Evolutionary conservation across 1,140 invertebrate genomes (phyloP).

Genomic region (Diabrotica undecimpunctata): DNA sequence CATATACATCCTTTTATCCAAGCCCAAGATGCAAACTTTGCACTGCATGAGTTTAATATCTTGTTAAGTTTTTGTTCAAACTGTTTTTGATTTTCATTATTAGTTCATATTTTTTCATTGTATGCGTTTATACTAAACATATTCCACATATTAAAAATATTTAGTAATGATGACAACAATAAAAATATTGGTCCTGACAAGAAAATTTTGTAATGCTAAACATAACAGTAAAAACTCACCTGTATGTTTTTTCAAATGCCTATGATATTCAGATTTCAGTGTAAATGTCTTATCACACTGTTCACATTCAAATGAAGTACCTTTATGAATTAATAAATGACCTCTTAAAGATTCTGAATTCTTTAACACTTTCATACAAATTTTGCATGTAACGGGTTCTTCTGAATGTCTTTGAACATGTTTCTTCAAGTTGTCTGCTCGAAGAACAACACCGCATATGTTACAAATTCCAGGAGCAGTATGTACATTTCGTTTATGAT

Average conservation of each 20-base stretch:
- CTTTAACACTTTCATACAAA: conserved; percentile 35
- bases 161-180: too few species aligned
- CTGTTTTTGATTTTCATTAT: too few species aligned
- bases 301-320: conserved; percentile 32
- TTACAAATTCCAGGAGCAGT: conserved; percentile 34
- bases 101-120: too few species aligned
- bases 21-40: too few species aligned
- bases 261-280: conserved; percentile 32
- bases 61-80: too few species aligned
- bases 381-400: conserved; percentile 27
- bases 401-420: conserved; percentile 36
- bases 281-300: conserved; percentile 35
- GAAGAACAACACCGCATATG: conserved; percentile 35
- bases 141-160: too few species aligned
- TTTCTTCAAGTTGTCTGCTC: conserved; percentile 36
- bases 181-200: too few species aligned
- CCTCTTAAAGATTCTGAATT: conserved; percentile 36
- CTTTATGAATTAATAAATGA: conserved; percentile 32
- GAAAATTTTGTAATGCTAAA: too few species aligned
- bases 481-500: conserved; percentile 37
- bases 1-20: too few species aligned
- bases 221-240: conserved; percentile 19
- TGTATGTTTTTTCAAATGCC: conserved; percentile 34
- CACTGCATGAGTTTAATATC: too few species aligned
- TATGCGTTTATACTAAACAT: too few species aligned